phyloP scores from a whole-genome alignment of 2,888 invertebrate species.

The Oligia fasciuncula region DNA sequence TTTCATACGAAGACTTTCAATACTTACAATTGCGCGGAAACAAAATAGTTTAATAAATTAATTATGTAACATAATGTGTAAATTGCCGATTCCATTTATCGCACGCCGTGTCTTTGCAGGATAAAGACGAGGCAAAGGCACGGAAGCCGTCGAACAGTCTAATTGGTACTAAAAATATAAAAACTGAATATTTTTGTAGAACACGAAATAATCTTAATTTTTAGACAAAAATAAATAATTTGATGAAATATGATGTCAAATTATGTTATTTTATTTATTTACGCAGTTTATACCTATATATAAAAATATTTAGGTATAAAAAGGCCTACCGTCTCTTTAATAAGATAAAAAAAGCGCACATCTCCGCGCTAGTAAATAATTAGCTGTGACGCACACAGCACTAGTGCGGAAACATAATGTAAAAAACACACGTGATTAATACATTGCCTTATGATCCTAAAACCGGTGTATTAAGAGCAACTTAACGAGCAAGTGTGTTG shows the following conservation, averaged over 20 bases:
- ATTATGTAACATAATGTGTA: neutral
- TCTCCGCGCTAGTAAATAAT: neutral
- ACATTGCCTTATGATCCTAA: neutral
- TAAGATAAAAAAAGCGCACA: neutral
- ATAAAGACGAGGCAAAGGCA: neutral
- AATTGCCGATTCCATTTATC: neutral
- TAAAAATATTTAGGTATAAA: neutral
- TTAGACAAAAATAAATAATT: neutral
- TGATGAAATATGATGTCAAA: neutral
- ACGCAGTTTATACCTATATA: neutral
- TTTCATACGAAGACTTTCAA: neutral
- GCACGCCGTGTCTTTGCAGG: neutral
- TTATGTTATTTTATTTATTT: neutral
- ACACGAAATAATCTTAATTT: neutral
- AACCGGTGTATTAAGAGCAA: neutral
- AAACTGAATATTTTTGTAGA: neutral
- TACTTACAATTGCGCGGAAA: neutral
- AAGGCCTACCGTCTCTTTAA: neutral
- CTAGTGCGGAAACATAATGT: neutral
- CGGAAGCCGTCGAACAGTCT: neutral
- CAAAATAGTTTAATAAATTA: neutral
- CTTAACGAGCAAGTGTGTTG: neutral
- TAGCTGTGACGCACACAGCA: neutral
- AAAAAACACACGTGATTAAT: neutral
- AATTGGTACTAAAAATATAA: neutral